Evolutionary conservation across 2,113 vertebrate genomes (phyloP).

Genomic region (human): DNA sequence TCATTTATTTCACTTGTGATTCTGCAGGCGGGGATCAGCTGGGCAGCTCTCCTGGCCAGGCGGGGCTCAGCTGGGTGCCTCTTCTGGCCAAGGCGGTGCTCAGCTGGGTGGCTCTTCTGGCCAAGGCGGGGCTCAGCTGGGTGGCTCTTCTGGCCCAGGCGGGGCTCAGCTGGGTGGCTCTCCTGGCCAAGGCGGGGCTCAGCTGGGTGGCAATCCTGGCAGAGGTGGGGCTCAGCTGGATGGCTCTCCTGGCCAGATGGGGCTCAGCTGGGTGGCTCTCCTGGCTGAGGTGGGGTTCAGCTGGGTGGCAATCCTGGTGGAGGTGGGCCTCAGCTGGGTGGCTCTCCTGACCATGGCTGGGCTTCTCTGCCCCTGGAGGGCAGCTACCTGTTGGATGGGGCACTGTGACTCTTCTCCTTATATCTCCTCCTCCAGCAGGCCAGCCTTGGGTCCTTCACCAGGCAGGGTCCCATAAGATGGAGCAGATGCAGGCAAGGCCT

Average conservation of each 20-base stretch:
- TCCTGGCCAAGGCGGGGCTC: too few species aligned
- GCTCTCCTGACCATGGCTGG: not conserved
- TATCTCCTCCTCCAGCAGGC: not conserved
- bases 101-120: too few species aligned
- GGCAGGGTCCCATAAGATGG: not conserved
- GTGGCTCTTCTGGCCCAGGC: accelerated
- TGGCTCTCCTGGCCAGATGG: accelerated
- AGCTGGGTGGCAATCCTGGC: too few species aligned
- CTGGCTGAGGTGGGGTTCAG: too few species aligned
- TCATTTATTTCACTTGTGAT: not conserved
- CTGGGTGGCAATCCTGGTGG: too few species aligned
- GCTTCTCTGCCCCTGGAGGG: not conserved
- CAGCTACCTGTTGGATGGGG: too few species aligned
- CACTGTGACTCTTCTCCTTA: not conserved
- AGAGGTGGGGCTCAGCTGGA: too few species aligned
- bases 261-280: too few species aligned
- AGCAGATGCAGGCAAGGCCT: not conserved
- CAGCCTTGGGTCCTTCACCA: not conserved
- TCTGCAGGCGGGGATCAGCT: not conserved
- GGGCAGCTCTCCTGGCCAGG: too few species aligned
- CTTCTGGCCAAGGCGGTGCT: too few species aligned
- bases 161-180: not conserved
- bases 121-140: too few species aligned
- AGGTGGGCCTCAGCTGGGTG: not conserved
- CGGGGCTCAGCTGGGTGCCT: too few species aligned